Conservation (phyloP, 2,797 vertebrate species). For the Phalloptychus januarius region DNA sequence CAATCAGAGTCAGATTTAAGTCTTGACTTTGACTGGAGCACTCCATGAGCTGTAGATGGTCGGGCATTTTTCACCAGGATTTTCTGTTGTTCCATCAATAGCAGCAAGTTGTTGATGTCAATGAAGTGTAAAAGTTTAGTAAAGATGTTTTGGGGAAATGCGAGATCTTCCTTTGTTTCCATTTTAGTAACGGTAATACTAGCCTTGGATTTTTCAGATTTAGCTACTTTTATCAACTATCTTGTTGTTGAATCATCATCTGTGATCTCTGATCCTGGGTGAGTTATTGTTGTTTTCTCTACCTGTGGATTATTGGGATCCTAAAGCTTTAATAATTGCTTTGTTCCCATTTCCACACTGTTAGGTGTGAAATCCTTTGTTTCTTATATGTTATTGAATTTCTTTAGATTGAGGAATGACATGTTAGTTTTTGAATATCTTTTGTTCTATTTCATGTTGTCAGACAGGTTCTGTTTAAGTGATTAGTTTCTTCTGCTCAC, state of each 20-base stretch:
- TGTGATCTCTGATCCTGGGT: background rate
- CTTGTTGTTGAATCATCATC: background rate
- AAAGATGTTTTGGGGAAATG: background rate
- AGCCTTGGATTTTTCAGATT: background rate
- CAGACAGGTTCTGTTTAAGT: background rate
- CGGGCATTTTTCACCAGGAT: background rate
- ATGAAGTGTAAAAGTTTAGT: background rate
- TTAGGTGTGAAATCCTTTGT: no score
- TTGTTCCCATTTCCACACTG: no score
- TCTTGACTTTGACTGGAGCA: background rate
- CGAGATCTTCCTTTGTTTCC: background rate
- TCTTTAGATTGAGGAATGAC: no score
- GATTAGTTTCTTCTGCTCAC: background rate
- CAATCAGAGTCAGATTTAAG: background rate
- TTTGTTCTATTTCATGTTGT: no score
- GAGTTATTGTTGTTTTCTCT: background rate
- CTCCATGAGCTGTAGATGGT: background rate
- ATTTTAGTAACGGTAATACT: background rate
- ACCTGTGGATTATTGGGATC: no score
- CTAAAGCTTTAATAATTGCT: no score
- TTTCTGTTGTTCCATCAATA: background rate
- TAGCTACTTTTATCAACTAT: background rate
- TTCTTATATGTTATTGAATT: no score
- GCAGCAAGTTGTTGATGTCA: background rate
- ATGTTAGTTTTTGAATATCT: no score